Conservation (phyloP, 1,140 invertebrate genomes). For the Psix sp. region DNA sequence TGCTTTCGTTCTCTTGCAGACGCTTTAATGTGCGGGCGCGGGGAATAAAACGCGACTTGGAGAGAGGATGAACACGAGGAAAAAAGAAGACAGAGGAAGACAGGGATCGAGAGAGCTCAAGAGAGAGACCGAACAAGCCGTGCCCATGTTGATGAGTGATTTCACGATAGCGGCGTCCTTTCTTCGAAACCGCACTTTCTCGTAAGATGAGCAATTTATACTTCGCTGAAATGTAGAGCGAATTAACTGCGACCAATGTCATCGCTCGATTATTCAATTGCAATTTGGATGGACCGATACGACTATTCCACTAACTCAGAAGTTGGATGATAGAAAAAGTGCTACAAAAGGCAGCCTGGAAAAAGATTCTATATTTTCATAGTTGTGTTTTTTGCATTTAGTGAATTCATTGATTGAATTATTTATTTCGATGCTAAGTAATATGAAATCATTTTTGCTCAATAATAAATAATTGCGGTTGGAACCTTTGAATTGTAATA, state of each 20-base stretch:
- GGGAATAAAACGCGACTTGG: constrained; percentile 37
- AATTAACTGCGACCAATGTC: background rate
- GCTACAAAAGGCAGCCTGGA: too few species aligned
- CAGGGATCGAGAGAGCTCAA: background rate
- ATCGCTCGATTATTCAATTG: constrained; percentile 9
- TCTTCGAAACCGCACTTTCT: constrained; percentile 20
- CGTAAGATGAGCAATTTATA: constrained; percentile 34
- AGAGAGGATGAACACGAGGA: constrained; percentile 17
- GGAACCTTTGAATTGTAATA: too few species aligned
- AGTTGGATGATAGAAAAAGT: too few species aligned
- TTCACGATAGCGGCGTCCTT: constrained; percentile 30
- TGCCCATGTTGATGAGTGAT: constrained; percentile 10
- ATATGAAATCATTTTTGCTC: too few species aligned
- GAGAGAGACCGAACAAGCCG: constrained; percentile 1
- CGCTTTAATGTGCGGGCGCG: constrained; percentile 53
- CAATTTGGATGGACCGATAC: background rate
- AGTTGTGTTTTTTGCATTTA: too few species aligned
- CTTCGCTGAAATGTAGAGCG: constrained; percentile 39
- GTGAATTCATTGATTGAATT: too few species aligned
- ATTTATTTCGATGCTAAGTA: too few species aligned
- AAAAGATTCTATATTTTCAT: too few species aligned
- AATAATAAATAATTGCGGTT: too few species aligned
- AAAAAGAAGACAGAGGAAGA: constrained; percentile 12
- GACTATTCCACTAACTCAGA: too few species aligned
- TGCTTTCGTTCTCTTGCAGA: constrained; percentile 51